Base-by-base conservation (phyloP, 2,888 invertebrate species). In the Seladonia tumulorum region DNA sequence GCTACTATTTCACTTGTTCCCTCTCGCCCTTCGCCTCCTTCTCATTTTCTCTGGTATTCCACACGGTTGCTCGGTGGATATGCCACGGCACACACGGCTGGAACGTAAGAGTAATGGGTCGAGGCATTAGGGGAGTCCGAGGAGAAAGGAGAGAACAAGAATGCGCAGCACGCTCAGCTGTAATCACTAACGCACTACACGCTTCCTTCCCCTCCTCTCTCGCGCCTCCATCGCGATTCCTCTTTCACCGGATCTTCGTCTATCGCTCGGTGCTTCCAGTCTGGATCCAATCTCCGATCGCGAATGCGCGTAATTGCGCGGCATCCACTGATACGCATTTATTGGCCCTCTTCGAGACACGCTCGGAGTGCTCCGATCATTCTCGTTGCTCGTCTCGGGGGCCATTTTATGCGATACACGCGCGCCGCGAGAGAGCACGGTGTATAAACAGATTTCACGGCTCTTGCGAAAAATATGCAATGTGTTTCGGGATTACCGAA, bases 21-120 rank as follows among this genome's bases (percentile, higher is more conserved):
- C 49, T 53, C 29, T 45, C 14, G 2, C 80, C 86, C 79, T 70
- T 79, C 53, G 35, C 66, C 75, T 42, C 71, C 82, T 71, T 71
- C 88, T 86, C 85, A 89, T 89, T 89, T 89, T 86, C 88, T 79
- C 83, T 76, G 89, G 85, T 86, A 89, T 89, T 88, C 88, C 88
- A 72, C 86, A 71, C 81, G 81, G 80, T 79, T 85, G 84, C 81
- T 70, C 79, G 74, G 74, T 47, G 81, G 73, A 79, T 79, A 83
- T 76, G 66, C 79, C 57, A 60, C 29, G 81, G 78, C 71, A 80
- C 83, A 72, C 74, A 83, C 83, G 86, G 76, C 78, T 63, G 86
- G 53, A 87, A 82, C 86, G 71, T 73, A 84, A 84, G 83, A 87
- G 80, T 87, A 87, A 86, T 87, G 86, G 83, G 82, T 22, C 81